These are phyloP conservation scores for Chionis minor DNA, from an alignment of 2,113 vertebrate genomes.

Conservation along the genomic window DNA sequence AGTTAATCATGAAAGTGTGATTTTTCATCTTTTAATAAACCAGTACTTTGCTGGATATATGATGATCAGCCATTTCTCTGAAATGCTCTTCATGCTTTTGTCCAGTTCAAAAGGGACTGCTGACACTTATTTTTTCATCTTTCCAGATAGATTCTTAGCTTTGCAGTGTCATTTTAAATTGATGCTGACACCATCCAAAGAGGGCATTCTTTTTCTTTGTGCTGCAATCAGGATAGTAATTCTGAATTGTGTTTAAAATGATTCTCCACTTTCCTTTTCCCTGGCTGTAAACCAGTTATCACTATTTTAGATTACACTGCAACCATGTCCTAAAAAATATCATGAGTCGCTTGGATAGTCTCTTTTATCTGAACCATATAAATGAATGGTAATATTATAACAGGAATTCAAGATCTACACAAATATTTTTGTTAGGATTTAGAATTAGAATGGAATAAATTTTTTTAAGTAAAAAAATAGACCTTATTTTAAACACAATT, in stretches of 20 bases:
- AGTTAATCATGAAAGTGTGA: background rate
- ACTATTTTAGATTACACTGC: background rate
- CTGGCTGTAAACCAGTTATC: background rate
- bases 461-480: background rate
- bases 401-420: background rate
- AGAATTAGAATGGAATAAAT: background rate
- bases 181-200: background rate
- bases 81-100: background rate
- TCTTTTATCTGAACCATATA: background rate
- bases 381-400: background rate
- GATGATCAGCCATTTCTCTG: background rate
- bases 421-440: background rate
- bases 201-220: background rate
- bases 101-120: background rate
- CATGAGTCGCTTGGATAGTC: background rate
- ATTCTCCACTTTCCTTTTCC: background rate
- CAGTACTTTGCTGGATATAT: background rate
- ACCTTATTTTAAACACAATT: background rate
- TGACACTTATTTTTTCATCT: conserved; percentile 3
- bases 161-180: background rate
- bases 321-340: background rate
- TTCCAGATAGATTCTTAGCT: background rate
- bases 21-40: background rate
- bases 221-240: background rate
- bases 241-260: background rate